Percentiles rank a stretch among this genome's conserved stretches.
Evolutionary conservation across 2,797 vertebrate genomes (phyloP).

Genomic region (Pantherophis alleghaniensis): DNA sequence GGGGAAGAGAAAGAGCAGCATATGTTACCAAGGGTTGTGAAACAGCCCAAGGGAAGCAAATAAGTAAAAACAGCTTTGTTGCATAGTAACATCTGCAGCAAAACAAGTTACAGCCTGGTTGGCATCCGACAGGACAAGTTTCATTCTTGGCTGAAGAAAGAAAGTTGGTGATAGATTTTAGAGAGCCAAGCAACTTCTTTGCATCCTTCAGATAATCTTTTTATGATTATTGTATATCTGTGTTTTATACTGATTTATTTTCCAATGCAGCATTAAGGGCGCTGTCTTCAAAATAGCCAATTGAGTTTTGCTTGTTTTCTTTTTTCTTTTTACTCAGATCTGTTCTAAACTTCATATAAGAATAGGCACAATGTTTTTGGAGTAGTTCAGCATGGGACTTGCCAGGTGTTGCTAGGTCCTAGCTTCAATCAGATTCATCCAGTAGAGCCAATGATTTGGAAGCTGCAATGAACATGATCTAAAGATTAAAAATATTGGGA

Average conservation of each 20-base stretch:
- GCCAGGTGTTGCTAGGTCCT: not conserved
- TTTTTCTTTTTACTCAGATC: not conserved
- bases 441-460: not conserved
- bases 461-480: not conserved
- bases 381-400: not conserved
- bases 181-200: conserved; percentile 49
- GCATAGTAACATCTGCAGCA: conserved; percentile 87
- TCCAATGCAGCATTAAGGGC: not conserved
- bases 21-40: conserved; percentile 81
- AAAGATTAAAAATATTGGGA: not conserved
- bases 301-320: not conserved
- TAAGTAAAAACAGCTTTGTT: conserved; percentile 94
- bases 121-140: conserved; percentile 77
- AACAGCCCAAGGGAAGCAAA: conserved; percentile 85
- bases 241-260: conserved; percentile 2
- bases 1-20: conserved; percentile 60
- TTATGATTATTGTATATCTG: not conserved
- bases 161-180: conserved; percentile 49
- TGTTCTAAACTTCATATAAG: not conserved
- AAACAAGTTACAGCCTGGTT: conserved; percentile 81
- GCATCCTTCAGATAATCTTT: conserved; percentile 39
- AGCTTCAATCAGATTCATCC: not conserved
- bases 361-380: not conserved
- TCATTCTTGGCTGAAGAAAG: conserved; percentile 64
- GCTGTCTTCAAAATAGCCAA: not conserved